phyloP scores from a whole-genome alignment of 2,797 vertebrate species.

The Diplodus sargus region DNA sequence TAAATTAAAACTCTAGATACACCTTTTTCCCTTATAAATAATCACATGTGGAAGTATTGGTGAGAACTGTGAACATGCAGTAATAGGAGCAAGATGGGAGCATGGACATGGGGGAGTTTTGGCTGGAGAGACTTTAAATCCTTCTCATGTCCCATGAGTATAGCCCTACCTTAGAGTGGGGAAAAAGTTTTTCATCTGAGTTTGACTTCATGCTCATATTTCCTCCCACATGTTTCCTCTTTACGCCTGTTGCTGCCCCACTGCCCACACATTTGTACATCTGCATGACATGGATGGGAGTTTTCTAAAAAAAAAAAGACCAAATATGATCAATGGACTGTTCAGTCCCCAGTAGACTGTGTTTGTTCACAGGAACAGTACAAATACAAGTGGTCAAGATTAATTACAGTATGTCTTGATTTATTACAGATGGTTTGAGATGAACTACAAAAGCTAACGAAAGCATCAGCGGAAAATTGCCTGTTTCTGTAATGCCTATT shows the following conservation, averaged over 20 bases:
- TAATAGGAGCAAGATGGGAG: slow-evolving; percentile 62
- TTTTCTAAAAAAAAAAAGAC: slow-evolving; percentile 23
- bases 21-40: slow-evolving; percentile 2
- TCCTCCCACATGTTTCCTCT: slow-evolving; percentile 65
- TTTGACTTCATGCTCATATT: slow-evolving; percentile 58
- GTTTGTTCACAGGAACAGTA: background rate
- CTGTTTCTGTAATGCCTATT: too few species aligned
- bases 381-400: too few species aligned
- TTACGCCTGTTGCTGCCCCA: slow-evolving; percentile 52
- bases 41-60: background rate
- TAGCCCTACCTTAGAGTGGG: slow-evolving; percentile 68
- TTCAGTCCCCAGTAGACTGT: background rate
- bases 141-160: slow-evolving; percentile 44
- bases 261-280: slow-evolving; percentile 60
- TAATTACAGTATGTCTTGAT: too few species aligned
- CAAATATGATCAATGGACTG: slow-evolving; percentile 21
- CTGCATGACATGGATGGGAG: slow-evolving; percentile 33
- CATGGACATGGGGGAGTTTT: slow-evolving; percentile 51
- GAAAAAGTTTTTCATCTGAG: slow-evolving; percentile 49
- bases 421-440: too few species aligned
- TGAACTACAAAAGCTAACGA: too few species aligned
- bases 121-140: slow-evolving; percentile 52
- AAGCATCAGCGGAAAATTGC: too few species aligned
- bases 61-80: slow-evolving; percentile 32
- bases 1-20: background rate